A percentile compares a stretch with the other conserved stretches of the same genome.
Conservation (phyloP, 2,888 invertebrate genomes). For the Caenorhabditis panamensis region DNA sequence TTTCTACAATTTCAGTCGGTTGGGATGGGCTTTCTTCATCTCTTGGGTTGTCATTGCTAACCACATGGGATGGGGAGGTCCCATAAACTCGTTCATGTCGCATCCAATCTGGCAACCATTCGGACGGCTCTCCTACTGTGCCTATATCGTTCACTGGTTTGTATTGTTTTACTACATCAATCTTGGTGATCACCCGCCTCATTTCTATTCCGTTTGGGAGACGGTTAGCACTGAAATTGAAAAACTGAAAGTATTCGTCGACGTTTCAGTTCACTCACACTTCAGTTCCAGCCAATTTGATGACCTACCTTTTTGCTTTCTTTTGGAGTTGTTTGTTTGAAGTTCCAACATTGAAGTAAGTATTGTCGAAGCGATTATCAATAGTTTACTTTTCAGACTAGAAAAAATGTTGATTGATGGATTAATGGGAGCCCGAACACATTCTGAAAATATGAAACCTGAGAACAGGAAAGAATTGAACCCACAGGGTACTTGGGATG, state of each 20-base stretch:
- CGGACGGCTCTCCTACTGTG: slow-evolving; percentile 92
- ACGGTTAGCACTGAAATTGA: no score
- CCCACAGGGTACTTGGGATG: not conserved
- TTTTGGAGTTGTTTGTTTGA: slow-evolving; percentile 66
- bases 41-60: slow-evolving; percentile 83
- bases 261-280: slow-evolving; percentile 58
- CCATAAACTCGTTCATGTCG: slow-evolving; percentile 71
- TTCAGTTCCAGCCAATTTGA: slow-evolving; percentile 35
- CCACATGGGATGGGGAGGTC: slow-evolving; percentile 82
- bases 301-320: slow-evolving; percentile 60
- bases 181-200: slow-evolving; percentile 16
- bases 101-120: slow-evolving; percentile 85
- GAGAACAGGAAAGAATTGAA: no score
- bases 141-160: slow-evolving; percentile 86
- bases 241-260: no score
- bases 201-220: slow-evolving; percentile 37
- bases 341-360: slow-evolving; percentile 57
- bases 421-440: not conserved
- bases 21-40: slow-evolving; percentile 82
- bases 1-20: slow-evolving; percentile 72
- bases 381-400: not conserved
- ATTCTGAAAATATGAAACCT: not conserved
- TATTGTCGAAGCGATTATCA: not conserved
- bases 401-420: slow-evolving; percentile 44
- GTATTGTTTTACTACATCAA: slow-evolving; percentile 49